phyloP scores from a whole-genome alignment of 2,797 vertebrate genomes.

The Balearica regulorum region DNA sequence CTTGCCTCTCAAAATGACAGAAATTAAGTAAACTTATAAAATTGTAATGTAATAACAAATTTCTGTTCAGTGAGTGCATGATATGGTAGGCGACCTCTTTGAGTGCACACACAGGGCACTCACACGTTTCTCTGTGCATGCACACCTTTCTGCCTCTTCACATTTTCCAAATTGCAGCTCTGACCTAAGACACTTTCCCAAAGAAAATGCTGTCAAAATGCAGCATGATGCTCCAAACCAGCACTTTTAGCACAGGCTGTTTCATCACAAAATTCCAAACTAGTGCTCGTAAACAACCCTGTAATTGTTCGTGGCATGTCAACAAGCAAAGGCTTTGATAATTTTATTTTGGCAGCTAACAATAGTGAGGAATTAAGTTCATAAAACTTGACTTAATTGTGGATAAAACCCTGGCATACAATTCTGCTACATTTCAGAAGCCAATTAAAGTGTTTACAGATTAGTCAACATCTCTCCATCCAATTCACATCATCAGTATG shows the following conservation, averaged over 20 bases:
- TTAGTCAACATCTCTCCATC: constrained; percentile 47
- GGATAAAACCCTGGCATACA: background rate
- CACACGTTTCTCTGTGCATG: background rate
- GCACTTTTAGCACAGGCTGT: background rate
- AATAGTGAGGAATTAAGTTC: constrained; percentile 30
- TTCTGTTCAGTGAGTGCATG: rapidly evolving
- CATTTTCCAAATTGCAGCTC: background rate
- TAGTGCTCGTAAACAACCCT: background rate
- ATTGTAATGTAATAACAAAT: rapidly evolving
- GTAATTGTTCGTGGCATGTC: background rate
- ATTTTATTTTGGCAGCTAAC: constrained; percentile 38
- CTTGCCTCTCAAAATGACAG: background rate
- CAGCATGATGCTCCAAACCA: rapidly evolving
- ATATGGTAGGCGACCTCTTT: background rate
- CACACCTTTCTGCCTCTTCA: background rate
- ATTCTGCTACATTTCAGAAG: constrained; percentile 23
- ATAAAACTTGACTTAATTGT: constrained; percentile 33
- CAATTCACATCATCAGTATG: constrained; percentile 11
- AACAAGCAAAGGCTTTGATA: background rate
- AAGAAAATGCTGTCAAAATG: background rate
- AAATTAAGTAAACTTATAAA: background rate
- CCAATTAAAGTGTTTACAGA: constrained; percentile 46
- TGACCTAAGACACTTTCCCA: background rate
- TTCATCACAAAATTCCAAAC: background rate
- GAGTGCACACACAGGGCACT: no score